Conservation (phyloP, 2,797 vertebrate genomes). For the Xenentodon cancila region DNA sequence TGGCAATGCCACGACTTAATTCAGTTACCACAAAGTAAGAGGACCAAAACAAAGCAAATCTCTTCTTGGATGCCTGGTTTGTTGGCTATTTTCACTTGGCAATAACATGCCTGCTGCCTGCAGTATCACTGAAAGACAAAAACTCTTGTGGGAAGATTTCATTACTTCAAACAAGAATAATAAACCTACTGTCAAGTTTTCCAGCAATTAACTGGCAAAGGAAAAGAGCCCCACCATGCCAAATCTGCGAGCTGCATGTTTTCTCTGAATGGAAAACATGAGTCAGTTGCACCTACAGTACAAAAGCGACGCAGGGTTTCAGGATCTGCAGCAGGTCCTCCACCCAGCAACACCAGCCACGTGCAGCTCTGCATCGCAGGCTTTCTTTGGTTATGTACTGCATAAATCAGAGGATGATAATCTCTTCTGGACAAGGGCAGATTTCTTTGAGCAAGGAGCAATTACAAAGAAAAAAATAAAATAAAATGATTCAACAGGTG, state of each 20-base stretch:
- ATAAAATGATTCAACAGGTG: too few species aligned
- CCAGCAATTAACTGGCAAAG: slow-evolving; percentile 55
- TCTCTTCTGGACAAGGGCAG: too few species aligned
- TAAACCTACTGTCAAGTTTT: slow-evolving; percentile 64
- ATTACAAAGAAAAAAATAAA: too few species aligned
- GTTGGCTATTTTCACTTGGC: slow-evolving; percentile 20
- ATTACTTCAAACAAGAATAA: slow-evolving; percentile 43
- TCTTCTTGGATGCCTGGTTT: neutral
- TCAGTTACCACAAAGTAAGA: slow-evolving; percentile 11
- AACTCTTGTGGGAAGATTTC: slow-evolving; percentile 38
- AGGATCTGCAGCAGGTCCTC: slow-evolving; percentile 1
- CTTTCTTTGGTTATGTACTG: too few species aligned
- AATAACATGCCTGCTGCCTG: slow-evolving; percentile 32
- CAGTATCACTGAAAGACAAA: slow-evolving; percentile 20
- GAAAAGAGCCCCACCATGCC: slow-evolving; percentile 33
- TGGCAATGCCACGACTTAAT: slow-evolving; percentile 11
- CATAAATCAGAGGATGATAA: too few species aligned
- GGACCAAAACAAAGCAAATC: slow-evolving; percentile 7
- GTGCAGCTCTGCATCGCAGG: neutral
- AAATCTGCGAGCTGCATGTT: slow-evolving; percentile 53
- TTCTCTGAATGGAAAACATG: slow-evolving; percentile 64
- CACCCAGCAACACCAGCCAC: neutral
- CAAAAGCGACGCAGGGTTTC: slow-evolving; percentile 9
- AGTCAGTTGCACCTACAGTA: slow-evolving; percentile 56
- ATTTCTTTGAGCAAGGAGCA: too few species aligned